Evolutionary conservation across 1,140 invertebrate species (phyloP).

Genomic region (Orius insidiosus): DNA sequence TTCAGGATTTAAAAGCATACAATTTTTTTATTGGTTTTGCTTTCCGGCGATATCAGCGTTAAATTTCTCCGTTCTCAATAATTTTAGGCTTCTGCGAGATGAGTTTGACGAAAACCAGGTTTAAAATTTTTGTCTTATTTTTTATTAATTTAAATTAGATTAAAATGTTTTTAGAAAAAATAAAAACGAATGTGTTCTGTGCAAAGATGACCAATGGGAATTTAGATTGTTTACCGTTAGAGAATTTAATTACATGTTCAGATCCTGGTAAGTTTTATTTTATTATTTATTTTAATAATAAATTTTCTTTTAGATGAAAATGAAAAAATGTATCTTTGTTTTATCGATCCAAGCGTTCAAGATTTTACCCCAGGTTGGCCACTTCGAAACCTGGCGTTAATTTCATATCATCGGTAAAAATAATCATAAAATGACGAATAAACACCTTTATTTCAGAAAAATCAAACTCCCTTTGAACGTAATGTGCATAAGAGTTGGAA

Average conservation of each 20-base stretch:
- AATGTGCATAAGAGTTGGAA: slow-evolving; percentile 9
- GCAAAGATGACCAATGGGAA: too few species aligned
- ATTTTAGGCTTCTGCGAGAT: slow-evolving; percentile 19
- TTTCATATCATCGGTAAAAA: slow-evolving; percentile 41
- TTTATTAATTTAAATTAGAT: too few species aligned
- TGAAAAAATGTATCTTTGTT: slow-evolving; percentile 44
- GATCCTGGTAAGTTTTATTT: too few species aligned
- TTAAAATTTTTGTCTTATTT: too few species aligned
- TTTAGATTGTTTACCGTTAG: too few species aligned
- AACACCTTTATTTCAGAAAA: slow-evolving; percentile 4
- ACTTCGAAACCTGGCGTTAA: slow-evolving; percentile 58
- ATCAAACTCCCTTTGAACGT: not conserved
- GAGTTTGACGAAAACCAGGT: slow-evolving; percentile 29
- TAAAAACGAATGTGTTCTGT: too few species aligned
- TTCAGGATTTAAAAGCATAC: slow-evolving; percentile 83
- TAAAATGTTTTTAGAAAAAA: too few species aligned
- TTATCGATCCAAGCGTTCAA: slow-evolving; percentile 62
- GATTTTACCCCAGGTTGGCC: slow-evolving; percentile 66
- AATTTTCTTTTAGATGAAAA: slow-evolving; percentile 8
- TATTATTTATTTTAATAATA: too few species aligned
- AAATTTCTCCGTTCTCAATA: not conserved
- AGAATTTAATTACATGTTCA: too few species aligned
- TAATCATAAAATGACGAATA: slow-evolving; percentile 14
- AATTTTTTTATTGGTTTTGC: slow-evolving; percentile 85
- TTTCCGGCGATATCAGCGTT: slow-evolving; percentile 58